phyloP scores from a whole-genome alignment of 2,113 vertebrate genomes.

The Microtus oregoni region DNA sequence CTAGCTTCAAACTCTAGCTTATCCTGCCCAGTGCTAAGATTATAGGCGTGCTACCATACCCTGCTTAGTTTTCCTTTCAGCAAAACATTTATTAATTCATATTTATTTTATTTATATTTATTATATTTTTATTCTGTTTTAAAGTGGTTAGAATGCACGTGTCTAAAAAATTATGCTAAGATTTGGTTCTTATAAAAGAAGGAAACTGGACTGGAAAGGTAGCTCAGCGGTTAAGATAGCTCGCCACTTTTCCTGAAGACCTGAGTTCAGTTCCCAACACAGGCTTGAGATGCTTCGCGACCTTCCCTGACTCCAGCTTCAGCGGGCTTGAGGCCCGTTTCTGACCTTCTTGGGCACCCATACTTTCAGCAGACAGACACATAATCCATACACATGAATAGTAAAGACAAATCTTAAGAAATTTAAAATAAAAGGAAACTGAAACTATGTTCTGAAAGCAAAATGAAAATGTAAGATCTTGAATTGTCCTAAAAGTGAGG shows the following conservation, averaged over 20 bases:
- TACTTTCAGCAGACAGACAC: not conserved
- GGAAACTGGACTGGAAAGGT: too few species aligned
- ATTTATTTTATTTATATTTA: not conserved
- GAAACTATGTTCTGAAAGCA: constrained; percentile 38
- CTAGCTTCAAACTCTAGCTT: not conserved
- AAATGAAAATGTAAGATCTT: constrained; percentile 1
- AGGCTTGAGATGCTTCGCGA: not conserved
- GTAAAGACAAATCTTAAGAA: not conserved
- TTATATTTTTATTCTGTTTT: constrained; percentile 30
- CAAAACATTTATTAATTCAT: constrained; percentile 16
- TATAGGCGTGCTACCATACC: not conserved
- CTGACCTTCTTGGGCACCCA: not conserved
- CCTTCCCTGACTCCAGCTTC: not conserved
- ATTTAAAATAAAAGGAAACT: constrained; percentile 37
- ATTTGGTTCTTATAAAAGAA: not conserved
- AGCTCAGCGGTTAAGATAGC: not conserved
- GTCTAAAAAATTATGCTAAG: constrained; percentile 18
- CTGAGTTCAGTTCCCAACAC: not conserved
- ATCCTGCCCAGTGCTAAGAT: not conserved
- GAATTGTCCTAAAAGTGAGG: not conserved
- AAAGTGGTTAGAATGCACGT: not conserved
- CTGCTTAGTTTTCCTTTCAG: constrained; percentile 36
- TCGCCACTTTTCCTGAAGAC: not conserved
- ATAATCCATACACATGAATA: not conserved
- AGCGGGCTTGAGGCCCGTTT: not conserved